Base-by-base conservation (phyloP, 1,140 invertebrate species). In the Eufriesea mexicana region DNA sequence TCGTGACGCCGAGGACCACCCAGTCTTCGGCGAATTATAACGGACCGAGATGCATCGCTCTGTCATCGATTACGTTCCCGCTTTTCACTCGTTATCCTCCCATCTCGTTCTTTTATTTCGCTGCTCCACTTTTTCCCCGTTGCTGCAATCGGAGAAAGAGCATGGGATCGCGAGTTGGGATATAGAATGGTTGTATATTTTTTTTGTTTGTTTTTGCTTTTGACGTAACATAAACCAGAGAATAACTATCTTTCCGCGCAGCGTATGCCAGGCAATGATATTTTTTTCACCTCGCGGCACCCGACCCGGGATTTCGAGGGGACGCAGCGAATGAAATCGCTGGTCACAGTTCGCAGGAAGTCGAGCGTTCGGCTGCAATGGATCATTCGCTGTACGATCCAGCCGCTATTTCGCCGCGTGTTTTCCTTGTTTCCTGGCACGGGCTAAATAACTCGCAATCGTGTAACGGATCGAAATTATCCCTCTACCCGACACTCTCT, bases 21-120 rank as follows among this genome's bases (percentile, higher is more conserved):
- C 73, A 35, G 64, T 82, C 61, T 68, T 82, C 55, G 73, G 62
- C 64, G 64, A 83, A 77, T 83, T 77, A 76, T 51, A 57, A 57
- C 61, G 47, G 54, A 70, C 61, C 55, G 73, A 54, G 28, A 51
- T n/a, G 47, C 72, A 9, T 71, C 68, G 45, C 28, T 61, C 25
- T 12, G 10, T 20, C 42, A 28, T 23, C 54, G 64, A 76, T 77
- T 82, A 59, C 72, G 45, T 28, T 67, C 25, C 28, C 25, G 51
- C 45, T 10, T 20, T 18, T 23, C 42, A 20, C 45, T 16, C 16
- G 62, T 47, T 49, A 7, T 51, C 28, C 6, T 20, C n/a, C 5
- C 9, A 45, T 18, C 4, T 16, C 8, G 6, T 54, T 9, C 47
- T 49, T 54, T 16, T 54, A 0, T 23, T 8, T 14, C 7, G 2